These are phyloP conservation scores for Trachelus troglodyta DNA, from an alignment of 2,888 invertebrate species.

Conservation along the genomic window DNA sequence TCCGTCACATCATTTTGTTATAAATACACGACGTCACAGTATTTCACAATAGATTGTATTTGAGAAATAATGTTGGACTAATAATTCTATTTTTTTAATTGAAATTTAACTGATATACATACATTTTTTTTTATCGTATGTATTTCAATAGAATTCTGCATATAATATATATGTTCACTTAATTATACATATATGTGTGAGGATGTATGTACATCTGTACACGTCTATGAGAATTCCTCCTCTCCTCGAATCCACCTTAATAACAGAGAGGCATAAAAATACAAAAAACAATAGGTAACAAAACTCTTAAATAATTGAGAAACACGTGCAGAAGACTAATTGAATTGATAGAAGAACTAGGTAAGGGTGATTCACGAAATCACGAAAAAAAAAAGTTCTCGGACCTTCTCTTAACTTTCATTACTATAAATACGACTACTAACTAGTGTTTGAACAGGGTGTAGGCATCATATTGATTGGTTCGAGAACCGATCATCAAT, in stretches of 20 bases:
- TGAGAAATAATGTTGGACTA: not conserved
- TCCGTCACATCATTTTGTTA: not conserved
- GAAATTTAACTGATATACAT: too few relatives aligned
- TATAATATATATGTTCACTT: not conserved
- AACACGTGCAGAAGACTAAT: not conserved
- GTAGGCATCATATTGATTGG: constrained; percentile 48
- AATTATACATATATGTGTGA: not conserved
- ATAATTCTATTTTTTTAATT: not conserved
- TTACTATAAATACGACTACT: not conserved
- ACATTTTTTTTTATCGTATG: not conserved
- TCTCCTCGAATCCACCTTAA: not conserved
- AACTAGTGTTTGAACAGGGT: constrained; percentile 5
- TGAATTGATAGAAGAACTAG: not conserved
- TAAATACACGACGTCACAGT: not conserved
- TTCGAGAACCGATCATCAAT: constrained; percentile 46
- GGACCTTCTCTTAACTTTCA: not conserved
- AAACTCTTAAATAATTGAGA: not conserved
- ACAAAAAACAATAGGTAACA: not conserved
- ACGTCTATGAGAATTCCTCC: too few relatives aligned
- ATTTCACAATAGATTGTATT: not conserved
- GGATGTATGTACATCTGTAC: too few relatives aligned
- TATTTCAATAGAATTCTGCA: not conserved
- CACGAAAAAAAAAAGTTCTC: not conserved
- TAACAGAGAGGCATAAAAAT: not conserved
- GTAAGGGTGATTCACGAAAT: not conserved